Conservation (phyloP, 2,797 vertebrate genomes). For the Anomalospiza imberbis region DNA sequence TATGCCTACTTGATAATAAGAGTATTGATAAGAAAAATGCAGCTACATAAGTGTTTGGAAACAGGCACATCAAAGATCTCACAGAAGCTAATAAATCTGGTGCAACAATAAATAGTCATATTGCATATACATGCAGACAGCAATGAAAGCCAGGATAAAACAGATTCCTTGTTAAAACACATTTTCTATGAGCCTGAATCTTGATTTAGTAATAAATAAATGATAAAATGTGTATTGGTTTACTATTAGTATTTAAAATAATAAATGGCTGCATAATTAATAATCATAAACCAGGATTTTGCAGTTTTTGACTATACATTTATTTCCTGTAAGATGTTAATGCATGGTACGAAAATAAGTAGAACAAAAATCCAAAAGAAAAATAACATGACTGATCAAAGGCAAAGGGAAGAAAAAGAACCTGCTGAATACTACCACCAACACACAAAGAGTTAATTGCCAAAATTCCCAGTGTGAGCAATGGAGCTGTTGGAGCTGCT, state of each 20-base stretch:
- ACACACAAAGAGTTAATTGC: not conserved
- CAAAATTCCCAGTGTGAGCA: not conserved
- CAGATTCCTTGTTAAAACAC: not conserved
- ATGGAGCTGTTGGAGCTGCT: not conserved
- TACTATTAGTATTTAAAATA: not conserved
- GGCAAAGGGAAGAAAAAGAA: not conserved
- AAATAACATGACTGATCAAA: not conserved
- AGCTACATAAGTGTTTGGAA: not conserved
- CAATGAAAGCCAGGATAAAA: not conserved
- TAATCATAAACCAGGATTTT: not conserved
- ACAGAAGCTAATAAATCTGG: not conserved
- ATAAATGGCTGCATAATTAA: not conserved
- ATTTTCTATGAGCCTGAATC: not conserved
- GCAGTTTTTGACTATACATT: not conserved
- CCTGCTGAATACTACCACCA: not conserved
- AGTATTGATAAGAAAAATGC: not conserved
- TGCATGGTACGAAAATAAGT: not conserved
- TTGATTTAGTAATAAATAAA: not conserved
- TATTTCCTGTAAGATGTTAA: not conserved
- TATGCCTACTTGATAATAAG: not conserved
- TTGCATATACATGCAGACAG: not conserved
- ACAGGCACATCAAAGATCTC: not conserved
- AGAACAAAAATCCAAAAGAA: not conserved
- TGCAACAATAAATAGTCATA: not conserved
- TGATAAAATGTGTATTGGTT: not conserved